These are phyloP conservation scores for Rattus rattus DNA, from an alignment of 2,113 vertebrate genomes.

Conservation along the genomic window DNA sequence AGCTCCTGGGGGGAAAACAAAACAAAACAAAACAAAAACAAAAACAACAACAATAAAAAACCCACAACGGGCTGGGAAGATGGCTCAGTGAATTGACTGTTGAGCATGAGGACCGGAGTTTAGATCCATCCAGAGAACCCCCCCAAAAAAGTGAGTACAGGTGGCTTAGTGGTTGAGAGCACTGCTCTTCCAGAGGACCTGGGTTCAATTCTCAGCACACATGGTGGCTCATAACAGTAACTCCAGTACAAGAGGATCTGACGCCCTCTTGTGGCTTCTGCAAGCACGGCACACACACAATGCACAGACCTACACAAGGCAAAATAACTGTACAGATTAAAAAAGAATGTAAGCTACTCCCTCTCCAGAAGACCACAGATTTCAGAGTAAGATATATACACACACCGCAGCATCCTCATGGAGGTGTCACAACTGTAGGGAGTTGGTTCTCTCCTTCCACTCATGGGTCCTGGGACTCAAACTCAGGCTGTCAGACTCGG, in stretches of 20 bases:
- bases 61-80: not conserved
- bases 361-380: not conserved
- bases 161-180: not conserved
- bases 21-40: not conserved
- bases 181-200: not conserved
- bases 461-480: not conserved
- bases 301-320: not conserved
- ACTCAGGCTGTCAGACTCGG: not conserved
- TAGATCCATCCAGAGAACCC: not conserved
- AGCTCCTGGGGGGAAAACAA: too few species aligned
- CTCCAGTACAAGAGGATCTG: not conserved
- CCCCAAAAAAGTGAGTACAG: not conserved
- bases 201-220: not conserved
- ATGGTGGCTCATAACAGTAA: not conserved
- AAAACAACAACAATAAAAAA: not conserved
- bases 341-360: not conserved
- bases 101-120: not conserved
- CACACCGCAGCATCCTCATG: not conserved
- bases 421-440: not conserved
- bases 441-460: not conserved
- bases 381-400: not conserved
- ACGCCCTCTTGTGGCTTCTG: not conserved
- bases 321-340: not conserved
- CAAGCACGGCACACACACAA: not conserved
- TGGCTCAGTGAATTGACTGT: not conserved